These are phyloP conservation scores for Argyresthia albistria DNA, from an alignment of 2,888 invertebrate genomes.

Conservation along the genomic window DNA sequence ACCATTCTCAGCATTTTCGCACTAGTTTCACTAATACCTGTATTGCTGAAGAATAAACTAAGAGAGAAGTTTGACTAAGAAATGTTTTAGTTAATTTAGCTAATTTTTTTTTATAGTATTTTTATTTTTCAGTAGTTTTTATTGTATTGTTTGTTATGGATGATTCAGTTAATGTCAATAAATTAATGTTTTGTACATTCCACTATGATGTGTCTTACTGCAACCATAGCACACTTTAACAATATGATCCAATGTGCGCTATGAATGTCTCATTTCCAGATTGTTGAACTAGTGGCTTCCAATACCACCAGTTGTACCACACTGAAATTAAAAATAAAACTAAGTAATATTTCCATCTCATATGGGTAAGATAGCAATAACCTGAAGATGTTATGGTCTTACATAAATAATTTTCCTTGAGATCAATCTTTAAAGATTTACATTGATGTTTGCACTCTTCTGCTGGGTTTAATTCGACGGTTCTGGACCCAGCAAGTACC, in stretches of 20 bases:
- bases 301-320: slow-evolving; percentile 90
- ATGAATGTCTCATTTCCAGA: slow-evolving; percentile 74
- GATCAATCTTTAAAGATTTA: slow-evolving; percentile 77
- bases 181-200: slow-evolving; percentile 6
- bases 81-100: slow-evolving; percentile 35
- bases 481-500: slow-evolving; percentile 80
- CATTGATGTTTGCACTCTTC: slow-evolving; percentile 82
- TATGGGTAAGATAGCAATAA: neutral
- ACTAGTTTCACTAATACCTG: slow-evolving; percentile 87
- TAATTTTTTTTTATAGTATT: slow-evolving; percentile 1
- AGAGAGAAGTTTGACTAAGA: slow-evolving; percentile 80
- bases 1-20: slow-evolving; percentile 85
- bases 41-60: slow-evolving; percentile 86
- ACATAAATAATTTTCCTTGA: slow-evolving; percentile 84
- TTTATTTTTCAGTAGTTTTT: slow-evolving; percentile 5
- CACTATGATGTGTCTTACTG: neutral
- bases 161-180: slow-evolving; percentile 16
- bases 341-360: neutral
- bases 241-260: slow-evolving; percentile 81
- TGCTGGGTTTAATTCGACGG: slow-evolving; percentile 82
- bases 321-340: slow-evolving; percentile 69
- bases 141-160: slow-evolving; percentile 22
- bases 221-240: slow-evolving; percentile 43
- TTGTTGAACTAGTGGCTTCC: slow-evolving; percentile 77
- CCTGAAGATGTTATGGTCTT: slow-evolving; percentile 40